Conservation (phyloP, 64 coral and sea anemone genomes). For the Acropora yongei region DNA sequence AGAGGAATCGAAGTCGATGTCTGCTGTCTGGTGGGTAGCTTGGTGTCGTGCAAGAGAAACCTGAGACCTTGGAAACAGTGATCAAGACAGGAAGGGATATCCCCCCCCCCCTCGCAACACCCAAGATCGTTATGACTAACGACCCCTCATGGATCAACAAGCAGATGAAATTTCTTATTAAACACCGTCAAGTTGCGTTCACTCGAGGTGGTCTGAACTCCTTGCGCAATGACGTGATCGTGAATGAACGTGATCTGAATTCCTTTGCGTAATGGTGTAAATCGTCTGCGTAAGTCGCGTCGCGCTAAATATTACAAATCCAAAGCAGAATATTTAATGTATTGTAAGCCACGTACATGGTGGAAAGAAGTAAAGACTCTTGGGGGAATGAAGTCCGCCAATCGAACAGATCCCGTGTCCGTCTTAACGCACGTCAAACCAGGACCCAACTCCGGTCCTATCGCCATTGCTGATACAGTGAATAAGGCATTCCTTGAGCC, state of each 20-base stretch:
- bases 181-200: no score
- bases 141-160: conserved; percentile 34
- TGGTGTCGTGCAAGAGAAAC: conserved; percentile 1
- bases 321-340: conserved; percentile 67
- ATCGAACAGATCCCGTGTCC: conserved; percentile 1
- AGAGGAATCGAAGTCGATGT: conserved; percentile 17
- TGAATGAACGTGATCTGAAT: background rate
- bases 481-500: conserved; percentile 39
- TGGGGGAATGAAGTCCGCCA: conserved; percentile 23
- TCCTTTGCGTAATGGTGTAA: conserved; percentile 15
- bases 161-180: no score
- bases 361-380: conserved; percentile 72
- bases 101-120: background rate
- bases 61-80: conserved; percentile 14
- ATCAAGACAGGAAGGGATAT: conserved; percentile 39
- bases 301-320: conserved; percentile 50
- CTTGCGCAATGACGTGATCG: conserved; percentile 39
- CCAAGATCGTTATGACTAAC: conserved; percentile 7
- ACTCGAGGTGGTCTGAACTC: conserved; percentile 28
- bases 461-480: conserved; percentile 33
- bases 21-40: background rate
- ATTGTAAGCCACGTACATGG: background rate
- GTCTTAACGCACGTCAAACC: conserved; percentile 31
- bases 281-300: conserved; percentile 51
- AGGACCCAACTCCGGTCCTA: conserved; percentile 26